Base-by-base conservation (phyloP, 2,888 invertebrate genomes). In the Xylota segnis region DNA sequence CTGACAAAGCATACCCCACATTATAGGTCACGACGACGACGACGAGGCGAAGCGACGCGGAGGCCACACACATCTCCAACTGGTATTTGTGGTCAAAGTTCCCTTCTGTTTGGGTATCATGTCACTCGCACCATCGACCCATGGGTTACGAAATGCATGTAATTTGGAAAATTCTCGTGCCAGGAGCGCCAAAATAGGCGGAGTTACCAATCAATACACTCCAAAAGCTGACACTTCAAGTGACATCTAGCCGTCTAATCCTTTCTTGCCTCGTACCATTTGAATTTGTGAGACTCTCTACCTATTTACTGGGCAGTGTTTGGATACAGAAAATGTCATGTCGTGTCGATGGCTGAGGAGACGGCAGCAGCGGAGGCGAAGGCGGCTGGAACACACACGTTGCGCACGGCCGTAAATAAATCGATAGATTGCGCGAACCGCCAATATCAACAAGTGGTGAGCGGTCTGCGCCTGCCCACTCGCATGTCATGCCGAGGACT, bases 351-450 rank as follows among this genome's bases (percentile, higher is more conserved):
- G 29, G 29, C 66, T 56, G 34, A 16, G 6, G 45, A 45, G 29
- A 14, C 9, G 37, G 37, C 10, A 1, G 23, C 0, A n/a, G 40
- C 0, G 40, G 12, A 0, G 0, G 23, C 27, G 16, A 4, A 27
- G 37, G 37, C 76, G 45, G 47, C 45, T 56, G 43, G 86, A 82
- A 86, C 86, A 82, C 86, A 86, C 86, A 86, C 82, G 86, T 81
- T 50, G 84, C 34, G 23, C 61, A 12, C 56, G 34, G 71, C 50
- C 71, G 84, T 68, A 76, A 86, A 86, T 82, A 77, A 86, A 86
- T 82, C 86, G 82, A 82, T 68, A 72, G 66, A 82, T 83, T 74
- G 47, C 58, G 23, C 68, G 83, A 78, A 47, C 32, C 34, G 72
- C 54, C 71, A 75, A 59, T 84, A 81, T 81, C 76, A 72, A 76